Evolutionary conservation across 2,113 vertebrate species (phyloP), one percentile per base, ranked within the genome.

Genomic region (Odontesthes bonariensis): DNA sequence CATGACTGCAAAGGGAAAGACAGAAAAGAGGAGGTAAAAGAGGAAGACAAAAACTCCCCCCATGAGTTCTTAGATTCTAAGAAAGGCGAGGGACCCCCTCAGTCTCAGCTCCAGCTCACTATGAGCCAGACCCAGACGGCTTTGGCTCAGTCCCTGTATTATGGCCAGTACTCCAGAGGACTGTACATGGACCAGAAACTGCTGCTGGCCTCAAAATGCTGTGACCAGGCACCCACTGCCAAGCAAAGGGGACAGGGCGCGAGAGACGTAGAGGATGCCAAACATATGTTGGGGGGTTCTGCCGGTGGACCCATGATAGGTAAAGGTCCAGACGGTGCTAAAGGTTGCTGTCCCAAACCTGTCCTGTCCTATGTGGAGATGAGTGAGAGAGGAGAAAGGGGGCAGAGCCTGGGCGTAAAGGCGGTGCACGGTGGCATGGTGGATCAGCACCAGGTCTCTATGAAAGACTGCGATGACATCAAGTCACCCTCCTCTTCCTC

Each of bases 181-280:
- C 94, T 98, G 17, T 97, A 98, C 68, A 95, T 98, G 95, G 97
- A 99, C 93, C 98, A 98, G 92, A 99, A 99, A 87, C 94, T 97
- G 20, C 86, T 99, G 82, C 94, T 99, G 93, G 94, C 95, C 27
- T 95, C 95, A 69, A 97, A 95, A 70, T 98, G 97, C 82, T 98
- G 97, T 55, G 97, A 99, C 72, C 96, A 98, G 85, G 73, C 73
- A 1, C 95, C 97, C 86, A 92, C 95, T 73, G 92, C 89, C 75
- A 98, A 99, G 89, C 97, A 98, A 86, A 97, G 97, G 86, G 87
- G 92, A 75, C 96, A 95, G 89, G 94, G 81, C 89, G 89, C 69
- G 94, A 95, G 84, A 96, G 97, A 92, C 95, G 94, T 11, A 51
- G 97, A 97, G 52, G 97, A 98, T 12, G 81, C 79, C 61, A 97